A percentile compares a stretch with the other conserved stretches of the same genome.
phyloP scores from a whole-genome alignment of 2,888 invertebrate genomes.

The Eledone cirrhosa region DNA sequence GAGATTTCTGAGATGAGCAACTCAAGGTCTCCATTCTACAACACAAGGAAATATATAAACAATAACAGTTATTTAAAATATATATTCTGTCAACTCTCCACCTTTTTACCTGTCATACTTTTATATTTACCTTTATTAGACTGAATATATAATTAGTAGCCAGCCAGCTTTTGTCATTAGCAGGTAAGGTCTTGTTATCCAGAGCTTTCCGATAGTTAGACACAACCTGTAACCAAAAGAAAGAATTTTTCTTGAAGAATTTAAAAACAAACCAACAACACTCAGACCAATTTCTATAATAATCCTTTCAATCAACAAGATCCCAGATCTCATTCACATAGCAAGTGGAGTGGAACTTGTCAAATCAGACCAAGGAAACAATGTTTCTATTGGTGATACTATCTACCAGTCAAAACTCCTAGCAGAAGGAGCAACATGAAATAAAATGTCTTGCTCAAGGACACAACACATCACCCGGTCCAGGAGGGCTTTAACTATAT shows the following conservation, averaged over 20 bases:
- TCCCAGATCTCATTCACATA: no score
- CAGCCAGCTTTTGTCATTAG: conserved; percentile 30
- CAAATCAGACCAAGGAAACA: no score
- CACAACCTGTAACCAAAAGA: not conserved
- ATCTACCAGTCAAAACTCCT: no score
- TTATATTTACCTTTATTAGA: conserved; percentile 37
- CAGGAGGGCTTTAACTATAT: no score
- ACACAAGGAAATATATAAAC: not conserved
- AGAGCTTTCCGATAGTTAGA: not conserved
- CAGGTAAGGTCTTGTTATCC: conserved; percentile 16
- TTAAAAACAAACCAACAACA: no score
- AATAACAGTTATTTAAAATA: not conserved
- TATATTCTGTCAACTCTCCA: not conserved
- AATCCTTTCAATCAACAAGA: no score
- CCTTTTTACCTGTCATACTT: not conserved
- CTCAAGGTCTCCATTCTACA: conserved; percentile 13
- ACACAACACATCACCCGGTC: no score
- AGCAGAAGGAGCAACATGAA: no score
- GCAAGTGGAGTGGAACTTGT: no score
- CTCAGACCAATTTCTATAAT: no score
- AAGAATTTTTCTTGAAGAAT: not conserved
- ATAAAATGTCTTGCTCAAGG: no score
- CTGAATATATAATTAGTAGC: conserved; percentile 35
- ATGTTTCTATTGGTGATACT: no score
- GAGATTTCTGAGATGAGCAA: not conserved